Evolutionary conservation across 2,888 invertebrate genomes (phyloP), one percentile per base, ranked within the genome.

Genomic region (Eupeodes latifasciatus): DNA sequence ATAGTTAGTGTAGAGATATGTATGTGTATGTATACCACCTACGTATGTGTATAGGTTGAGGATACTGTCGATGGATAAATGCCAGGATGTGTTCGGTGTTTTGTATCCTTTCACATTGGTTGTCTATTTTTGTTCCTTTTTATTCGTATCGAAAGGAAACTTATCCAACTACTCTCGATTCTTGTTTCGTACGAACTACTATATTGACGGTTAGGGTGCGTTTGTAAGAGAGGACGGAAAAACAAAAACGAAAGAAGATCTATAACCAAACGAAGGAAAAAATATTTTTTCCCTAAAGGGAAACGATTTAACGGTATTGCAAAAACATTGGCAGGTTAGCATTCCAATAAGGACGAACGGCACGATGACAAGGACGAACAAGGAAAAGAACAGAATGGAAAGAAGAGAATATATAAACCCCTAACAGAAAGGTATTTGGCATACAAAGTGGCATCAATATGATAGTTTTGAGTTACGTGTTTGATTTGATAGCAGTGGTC

Each of bases 381-480:
- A 53, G 9, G 16, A 47, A 59, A 19, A 1, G 19, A 19, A 19
- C 19, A 19, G 19, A 19, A 19, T 19, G 9, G 16, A 47, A 59
- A 59, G 57, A 6, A 67, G 69, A 40, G 40, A 40, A 40, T 40
- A 40, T 40, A 61, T 40, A 47, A 69, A 74, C 34, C 44, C 59
- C 11, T 0, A 75, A 34, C 19, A 51, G 44, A n/a, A 59, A 82
- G 53, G 62, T 67, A 47, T 47, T 74, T 62, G 61, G 79, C 53
- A 84, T 74, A 47, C 67, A 78, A 83, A 83, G 72, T 78, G 72
- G 78, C 53, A 76, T 69, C 67, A n/a, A 36, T 51, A 55, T 59
- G 62, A 57, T 75, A 76, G 81, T 81, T 83, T 76, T 71, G 69
- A 80, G 79, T 74, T 79, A 84, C 79, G 67, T 62, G 84, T 80